Evolutionary conservation across 2,888 invertebrate genomes (phyloP).

Genomic region (Acrobasis consociella): DNA sequence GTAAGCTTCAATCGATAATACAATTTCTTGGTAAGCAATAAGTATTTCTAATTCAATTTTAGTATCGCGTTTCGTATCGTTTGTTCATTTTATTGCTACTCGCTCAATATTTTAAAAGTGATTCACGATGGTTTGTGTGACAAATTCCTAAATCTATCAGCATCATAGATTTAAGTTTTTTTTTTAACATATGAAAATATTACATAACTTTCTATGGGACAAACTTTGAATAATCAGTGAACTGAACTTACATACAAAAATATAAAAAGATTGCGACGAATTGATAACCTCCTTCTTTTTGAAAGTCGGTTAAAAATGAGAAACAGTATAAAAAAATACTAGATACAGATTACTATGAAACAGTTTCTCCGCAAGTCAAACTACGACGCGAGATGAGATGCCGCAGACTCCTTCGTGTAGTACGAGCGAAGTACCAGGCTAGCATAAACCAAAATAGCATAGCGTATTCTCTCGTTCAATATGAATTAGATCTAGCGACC

Average conservation of each 20-base stretch:
- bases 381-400: slow-evolving; percentile 1
- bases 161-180: too few relatives aligned
- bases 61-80: neutral
- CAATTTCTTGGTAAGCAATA: slow-evolving; percentile 10
- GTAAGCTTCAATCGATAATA: slow-evolving; percentile 2
- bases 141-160: too few relatives aligned
- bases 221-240: too few relatives aligned
- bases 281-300: too few relatives aligned
- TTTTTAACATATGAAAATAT: too few relatives aligned
- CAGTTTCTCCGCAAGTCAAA: neutral
- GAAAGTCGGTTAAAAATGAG: neutral
- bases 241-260: too few relatives aligned
- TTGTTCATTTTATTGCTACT: neutral
- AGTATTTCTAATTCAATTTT: neutral
- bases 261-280: too few relatives aligned
- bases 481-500: slow-evolving; percentile 31
- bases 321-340: neutral
- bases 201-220: too few relatives aligned
- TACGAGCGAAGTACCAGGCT: slow-evolving; percentile 42
- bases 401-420: slow-evolving; percentile 1
- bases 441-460: slow-evolving; percentile 43
- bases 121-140: too few relatives aligned
- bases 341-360: neutral
- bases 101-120: too few relatives aligned
- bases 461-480: slow-evolving; percentile 42